Evolutionary conservation across 2,888 invertebrate species (phyloP), one percentile per base, ranked within the genome.

Genomic region (Empis stercorea): DNA sequence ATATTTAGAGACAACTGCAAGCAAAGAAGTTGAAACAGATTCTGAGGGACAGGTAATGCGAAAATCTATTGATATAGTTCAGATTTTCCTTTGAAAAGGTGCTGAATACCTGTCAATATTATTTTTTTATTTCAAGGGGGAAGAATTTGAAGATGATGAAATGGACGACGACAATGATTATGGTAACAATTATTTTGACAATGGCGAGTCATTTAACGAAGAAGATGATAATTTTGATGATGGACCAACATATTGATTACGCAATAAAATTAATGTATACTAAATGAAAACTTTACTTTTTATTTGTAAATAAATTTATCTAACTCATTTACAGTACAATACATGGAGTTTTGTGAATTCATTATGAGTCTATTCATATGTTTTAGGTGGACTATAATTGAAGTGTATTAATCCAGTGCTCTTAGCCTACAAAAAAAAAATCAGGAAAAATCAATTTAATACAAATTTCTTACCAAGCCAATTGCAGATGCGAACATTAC

Each of bases 91-190:
- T n/a, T n/a, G n/a, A n/a, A n/a, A n/a, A n/a, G n/a, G n/a, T n/a
- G n/a, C n/a, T n/a, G n/a, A n/a, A n/a, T n/a, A n/a, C 7, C 4
- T 23, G 20, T 14, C n/a, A n/a, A 38, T 38, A 37, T 43, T 37
- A 10, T 30, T 47, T 11, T 15, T 34, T 14, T 30, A 10, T 6
- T 46, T 17, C 30, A 13, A 47, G 51, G 55, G 59, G 56, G 23
- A 57, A 57, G 38, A 62, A 56, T 4, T 40, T 10, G 64, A 59
- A 10, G 87, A 88, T 58, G 83, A 87, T 61, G 88, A 89, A 66
- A 81, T 87, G 76, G 89, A 89, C 61, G 87, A 87, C 59, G 89
- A 88, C 16, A 89, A 87, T 17, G 88, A 89, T 64, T 89, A 89
- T 61, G 84, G 82, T 0, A 85, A 87, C 57, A 87, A 83, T 61